phyloP scores from a whole-genome alignment of 2,113 vertebrate genomes.

The Ifrita kowaldi region DNA sequence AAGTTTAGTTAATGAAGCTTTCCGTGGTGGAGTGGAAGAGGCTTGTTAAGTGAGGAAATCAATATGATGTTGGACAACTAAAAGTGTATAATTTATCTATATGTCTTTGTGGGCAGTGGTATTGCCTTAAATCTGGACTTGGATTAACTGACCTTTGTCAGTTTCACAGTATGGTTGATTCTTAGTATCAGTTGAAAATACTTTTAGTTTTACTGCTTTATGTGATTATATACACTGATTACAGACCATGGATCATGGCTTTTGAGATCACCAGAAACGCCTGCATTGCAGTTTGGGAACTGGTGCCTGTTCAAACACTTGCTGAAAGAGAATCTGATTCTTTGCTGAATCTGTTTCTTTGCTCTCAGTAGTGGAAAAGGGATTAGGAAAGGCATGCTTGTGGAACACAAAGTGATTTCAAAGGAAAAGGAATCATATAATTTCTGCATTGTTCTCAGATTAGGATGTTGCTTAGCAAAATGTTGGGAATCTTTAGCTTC shows the following conservation, averaged over 20 bases:
- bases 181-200: background rate
- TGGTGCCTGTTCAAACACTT: background rate
- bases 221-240: background rate
- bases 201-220: background rate
- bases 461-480: background rate
- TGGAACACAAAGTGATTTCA: background rate
- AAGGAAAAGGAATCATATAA: background rate
- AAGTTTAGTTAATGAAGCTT: background rate
- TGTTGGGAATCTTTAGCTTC: background rate
- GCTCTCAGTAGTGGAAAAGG: background rate
- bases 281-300: background rate
- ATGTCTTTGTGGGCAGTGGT: background rate
- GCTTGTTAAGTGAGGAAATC: background rate
- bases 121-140: background rate
- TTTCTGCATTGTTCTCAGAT: background rate
- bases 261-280: background rate
- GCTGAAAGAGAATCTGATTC: background rate
- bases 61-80: background rate
- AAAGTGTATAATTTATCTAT: background rate
- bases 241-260: background rate
- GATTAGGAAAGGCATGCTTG: background rate
- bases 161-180: background rate
- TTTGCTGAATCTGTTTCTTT: conserved; percentile 1
- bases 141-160: background rate
- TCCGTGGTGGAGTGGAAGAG: background rate